Conservation (phyloP, 2,113 vertebrate genomes). For the Microcebus griseorufus region DNA sequence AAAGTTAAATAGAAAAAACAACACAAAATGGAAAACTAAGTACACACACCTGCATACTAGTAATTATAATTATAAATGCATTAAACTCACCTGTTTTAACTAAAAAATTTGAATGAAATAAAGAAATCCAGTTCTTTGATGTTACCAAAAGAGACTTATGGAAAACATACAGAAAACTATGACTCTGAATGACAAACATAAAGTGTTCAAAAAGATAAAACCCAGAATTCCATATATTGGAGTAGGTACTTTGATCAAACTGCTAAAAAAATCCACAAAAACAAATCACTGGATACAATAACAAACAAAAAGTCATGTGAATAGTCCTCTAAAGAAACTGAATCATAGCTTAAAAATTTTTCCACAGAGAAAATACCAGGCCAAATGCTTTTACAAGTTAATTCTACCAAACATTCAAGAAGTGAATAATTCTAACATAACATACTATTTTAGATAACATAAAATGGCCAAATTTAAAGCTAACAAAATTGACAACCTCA, state of each 20-base stretch:
- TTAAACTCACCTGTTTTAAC: neutral
- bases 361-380: neutral
- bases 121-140: neutral
- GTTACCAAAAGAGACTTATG: neutral
- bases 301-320: neutral
- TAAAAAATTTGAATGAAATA: neutral
- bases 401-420: neutral
- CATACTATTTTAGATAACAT: neutral
- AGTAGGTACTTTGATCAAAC: neutral
- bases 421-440: neutral
- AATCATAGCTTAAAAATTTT: neutral
- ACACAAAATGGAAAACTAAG: neutral
- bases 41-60: neutral
- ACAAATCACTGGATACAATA: neutral
- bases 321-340: neutral
- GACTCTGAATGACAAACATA: neutral
- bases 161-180: neutral
- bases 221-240: neutral
- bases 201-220: neutral
- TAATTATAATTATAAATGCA: slow-evolving; percentile 5
- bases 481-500: neutral
- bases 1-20: neutral
- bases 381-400: slow-evolving; percentile 25
- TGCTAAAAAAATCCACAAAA: neutral
- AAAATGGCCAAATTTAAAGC: neutral